These are phyloP conservation scores for Emydura subglobosa DNA, from an alignment of 2,113 vertebrate genomes.

Conservation along the genomic window DNA sequence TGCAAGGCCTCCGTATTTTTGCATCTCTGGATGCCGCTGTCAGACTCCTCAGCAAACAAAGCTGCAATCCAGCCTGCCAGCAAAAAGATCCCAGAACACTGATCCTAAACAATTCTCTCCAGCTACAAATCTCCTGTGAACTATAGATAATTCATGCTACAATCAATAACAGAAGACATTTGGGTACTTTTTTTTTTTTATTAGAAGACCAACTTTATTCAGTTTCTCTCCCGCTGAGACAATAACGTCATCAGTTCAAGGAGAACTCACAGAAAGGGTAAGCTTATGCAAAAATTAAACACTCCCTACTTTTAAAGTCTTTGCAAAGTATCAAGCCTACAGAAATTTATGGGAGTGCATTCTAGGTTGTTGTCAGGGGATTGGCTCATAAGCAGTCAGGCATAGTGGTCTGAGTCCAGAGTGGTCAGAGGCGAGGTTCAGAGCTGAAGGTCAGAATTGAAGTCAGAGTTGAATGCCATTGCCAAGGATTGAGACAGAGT, in stretches of 20 bases:
- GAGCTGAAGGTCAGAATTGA: no score
- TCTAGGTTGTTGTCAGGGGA: not conserved
- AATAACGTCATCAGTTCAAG: not conserved
- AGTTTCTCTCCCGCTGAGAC: not conserved
- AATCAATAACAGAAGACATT: not conserved
- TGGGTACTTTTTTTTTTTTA: not conserved
- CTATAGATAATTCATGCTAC: not conserved
- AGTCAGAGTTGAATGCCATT: no score
- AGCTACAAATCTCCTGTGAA: not conserved
- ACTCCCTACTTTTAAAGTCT: no score
- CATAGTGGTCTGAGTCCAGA: not conserved
- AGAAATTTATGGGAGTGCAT: accelerated
- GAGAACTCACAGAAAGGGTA: not conserved
- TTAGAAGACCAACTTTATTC: not conserved
- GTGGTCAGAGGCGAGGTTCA: not conserved
- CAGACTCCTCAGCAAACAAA: not conserved
- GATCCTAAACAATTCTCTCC: not conserved
- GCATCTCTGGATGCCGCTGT: not conserved
- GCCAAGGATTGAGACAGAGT: no score
- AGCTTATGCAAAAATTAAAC: not conserved
- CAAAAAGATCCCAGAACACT: not conserved
- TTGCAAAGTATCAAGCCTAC: not conserved
- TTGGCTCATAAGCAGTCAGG: not conserved
- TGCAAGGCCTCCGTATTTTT: not conserved
- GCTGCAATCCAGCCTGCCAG: not conserved